These are phyloP conservation scores for Choreutis nemorana DNA, from an alignment of 2,888 invertebrate genomes.

Conservation along the genomic window DNA sequence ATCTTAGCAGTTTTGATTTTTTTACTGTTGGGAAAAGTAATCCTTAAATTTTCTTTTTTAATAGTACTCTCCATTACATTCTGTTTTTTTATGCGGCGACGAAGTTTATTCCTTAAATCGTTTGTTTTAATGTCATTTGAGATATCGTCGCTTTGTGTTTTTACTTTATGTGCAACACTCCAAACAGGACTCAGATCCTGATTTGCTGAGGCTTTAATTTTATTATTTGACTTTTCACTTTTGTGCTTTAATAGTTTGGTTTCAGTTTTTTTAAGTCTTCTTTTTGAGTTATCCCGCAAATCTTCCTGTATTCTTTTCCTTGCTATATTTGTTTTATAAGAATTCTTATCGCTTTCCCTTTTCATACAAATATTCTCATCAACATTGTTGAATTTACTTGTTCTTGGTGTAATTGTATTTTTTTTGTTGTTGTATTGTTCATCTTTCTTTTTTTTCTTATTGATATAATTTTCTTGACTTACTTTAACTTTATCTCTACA, in stretches of 20 bases:
- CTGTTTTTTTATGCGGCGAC: conserved; percentile 10
- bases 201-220: neutral
- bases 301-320: conserved; percentile 1
- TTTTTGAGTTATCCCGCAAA: too few species aligned
- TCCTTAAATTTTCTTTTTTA: conserved; percentile 6
- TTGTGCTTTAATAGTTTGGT: neutral
- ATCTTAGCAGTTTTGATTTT: conserved; percentile 6
- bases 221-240: neutral
- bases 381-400: too few species aligned
- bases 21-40: conserved; percentile 9
- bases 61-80: conserved; percentile 10
- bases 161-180: conserved; percentile 6
- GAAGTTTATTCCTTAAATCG: conserved; percentile 20
- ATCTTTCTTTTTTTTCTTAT: too few species aligned
- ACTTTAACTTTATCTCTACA: too few species aligned
- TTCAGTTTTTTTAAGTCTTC: too few species aligned
- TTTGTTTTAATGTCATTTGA: too few species aligned
- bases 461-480: too few species aligned
- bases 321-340: neutral
- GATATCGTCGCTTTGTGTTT: too few species aligned
- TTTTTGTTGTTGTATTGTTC: too few species aligned
- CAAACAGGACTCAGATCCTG: conserved; percentile 3
- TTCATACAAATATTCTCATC: too few species aligned
- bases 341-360: neutral
- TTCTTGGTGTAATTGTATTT: too few species aligned